Conservation (phyloP, 2,888 invertebrate species). For the Philopedon plagiatum region DNA sequence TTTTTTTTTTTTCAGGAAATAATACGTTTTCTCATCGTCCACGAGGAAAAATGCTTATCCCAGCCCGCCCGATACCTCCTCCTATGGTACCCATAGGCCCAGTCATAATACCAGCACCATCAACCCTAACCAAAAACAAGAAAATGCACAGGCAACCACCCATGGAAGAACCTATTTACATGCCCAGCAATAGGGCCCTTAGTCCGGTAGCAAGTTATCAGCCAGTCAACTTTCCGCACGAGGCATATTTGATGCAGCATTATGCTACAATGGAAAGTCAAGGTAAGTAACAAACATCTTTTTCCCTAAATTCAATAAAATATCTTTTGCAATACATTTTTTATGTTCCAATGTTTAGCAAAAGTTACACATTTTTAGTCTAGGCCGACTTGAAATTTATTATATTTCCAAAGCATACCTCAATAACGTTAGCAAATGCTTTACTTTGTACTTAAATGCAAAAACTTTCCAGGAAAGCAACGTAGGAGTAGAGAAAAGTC, state of each 20-base stretch:
- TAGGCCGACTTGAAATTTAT: too few relatives aligned
- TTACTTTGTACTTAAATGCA: neutral
- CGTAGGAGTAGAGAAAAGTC: slow-evolving; percentile 73
- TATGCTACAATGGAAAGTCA: slow-evolving; percentile 72
- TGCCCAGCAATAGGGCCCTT: slow-evolving; percentile 72
- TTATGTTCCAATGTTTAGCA: too few relatives aligned
- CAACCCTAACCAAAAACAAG: slow-evolving; percentile 72
- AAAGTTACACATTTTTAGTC: too few relatives aligned
- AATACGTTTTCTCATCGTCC: slow-evolving; percentile 69
- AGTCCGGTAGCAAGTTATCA: slow-evolving; percentile 75
- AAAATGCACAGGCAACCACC: slow-evolving; percentile 68
- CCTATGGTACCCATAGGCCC: slow-evolving; percentile 64
- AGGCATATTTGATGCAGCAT: slow-evolving; percentile 73
- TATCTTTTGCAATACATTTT: too few relatives aligned
- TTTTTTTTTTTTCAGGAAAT: slow-evolving; percentile 55
- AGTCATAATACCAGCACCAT: slow-evolving; percentile 69
- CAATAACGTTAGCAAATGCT: too few relatives aligned
- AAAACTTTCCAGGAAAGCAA: slow-evolving; percentile 51
- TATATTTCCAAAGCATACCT: too few relatives aligned
- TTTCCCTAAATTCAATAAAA: too few relatives aligned
- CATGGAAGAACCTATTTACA: slow-evolving; percentile 74
- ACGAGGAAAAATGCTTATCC: slow-evolving; percentile 72
- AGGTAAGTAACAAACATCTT: slow-evolving; percentile 60
- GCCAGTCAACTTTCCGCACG: slow-evolving; percentile 73
- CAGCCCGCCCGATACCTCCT: slow-evolving; percentile 71